phyloP scores from a whole-genome alignment of 2,888 invertebrate species.

The Andrena fulva region DNA sequence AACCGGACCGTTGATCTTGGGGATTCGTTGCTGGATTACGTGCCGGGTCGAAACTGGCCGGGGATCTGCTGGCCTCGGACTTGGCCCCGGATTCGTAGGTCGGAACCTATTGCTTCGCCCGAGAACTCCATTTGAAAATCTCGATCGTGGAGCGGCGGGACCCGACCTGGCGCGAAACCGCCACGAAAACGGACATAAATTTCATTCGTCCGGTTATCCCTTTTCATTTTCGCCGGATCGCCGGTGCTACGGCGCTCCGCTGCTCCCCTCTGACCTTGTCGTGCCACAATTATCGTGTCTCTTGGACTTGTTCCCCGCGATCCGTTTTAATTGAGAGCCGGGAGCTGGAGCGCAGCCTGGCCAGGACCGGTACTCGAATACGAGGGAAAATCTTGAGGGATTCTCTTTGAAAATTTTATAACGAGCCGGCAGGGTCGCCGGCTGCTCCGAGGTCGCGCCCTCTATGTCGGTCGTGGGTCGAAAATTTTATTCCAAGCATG shows the following conservation, averaged over 20 bases:
- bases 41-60: slow-evolving; percentile 67
- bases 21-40: slow-evolving; percentile 73
- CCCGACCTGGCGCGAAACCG: slow-evolving; percentile 10
- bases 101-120: slow-evolving; percentile 63
- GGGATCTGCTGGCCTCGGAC: slow-evolving; percentile 61
- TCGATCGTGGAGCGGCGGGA: slow-evolving; percentile 30
- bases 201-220: slow-evolving; percentile 25
- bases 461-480: slow-evolving; percentile 10
- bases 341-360: neutral
- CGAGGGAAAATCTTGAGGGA: neutral
- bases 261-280: too few species aligned
- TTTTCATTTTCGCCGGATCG: slow-evolving; percentile 5
- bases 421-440: neutral
- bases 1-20: slow-evolving; percentile 72
- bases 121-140: slow-evolving; percentile 54
- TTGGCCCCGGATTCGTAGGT: slow-evolving; percentile 69
- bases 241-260: neutral
- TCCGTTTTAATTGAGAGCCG: slow-evolving; percentile 1
- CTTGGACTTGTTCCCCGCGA: slow-evolving; percentile 1
- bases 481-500: slow-evolving; percentile 29
- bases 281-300: neutral
- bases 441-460: neutral
- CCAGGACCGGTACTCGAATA: neutral
- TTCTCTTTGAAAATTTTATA: neutral
- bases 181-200: slow-evolving; percentile 34